phyloP scores from a whole-genome alignment of 2,113 vertebrate species.

The Blennius ocellaris region DNA sequence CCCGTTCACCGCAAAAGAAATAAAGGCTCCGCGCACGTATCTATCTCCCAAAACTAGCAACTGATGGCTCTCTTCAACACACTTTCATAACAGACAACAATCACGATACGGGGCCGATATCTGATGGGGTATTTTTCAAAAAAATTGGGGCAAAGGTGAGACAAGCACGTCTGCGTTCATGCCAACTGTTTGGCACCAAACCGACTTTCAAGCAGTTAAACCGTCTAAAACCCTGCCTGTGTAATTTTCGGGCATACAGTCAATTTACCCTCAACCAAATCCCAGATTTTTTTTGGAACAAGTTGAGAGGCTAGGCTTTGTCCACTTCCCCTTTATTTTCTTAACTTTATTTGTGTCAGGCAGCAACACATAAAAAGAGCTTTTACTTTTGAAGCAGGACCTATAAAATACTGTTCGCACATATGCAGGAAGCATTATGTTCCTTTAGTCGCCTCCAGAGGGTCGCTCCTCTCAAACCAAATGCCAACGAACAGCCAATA shows the following conservation, averaged over 20 bases:
- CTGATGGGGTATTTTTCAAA: conserved; percentile 30
- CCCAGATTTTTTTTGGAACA: conserved; percentile 4
- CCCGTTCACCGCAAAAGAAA: conserved; percentile 9
- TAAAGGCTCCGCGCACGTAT: conserved; percentile 31
- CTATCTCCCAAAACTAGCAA: conserved; percentile 34
- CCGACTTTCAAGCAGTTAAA: conserved; percentile 22
- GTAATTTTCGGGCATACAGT: too few species aligned
- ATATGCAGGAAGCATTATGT: conserved; percentile 4
- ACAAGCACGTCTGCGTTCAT: conserved; percentile 18
- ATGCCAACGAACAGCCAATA: conserved; percentile 23
- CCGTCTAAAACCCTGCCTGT: too few species aligned
- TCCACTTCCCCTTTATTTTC: conserved; percentile 7
- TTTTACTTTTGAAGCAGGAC: conserved; percentile 46
- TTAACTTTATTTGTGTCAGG: conserved; percentile 15
- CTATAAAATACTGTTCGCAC: conserved; percentile 29
- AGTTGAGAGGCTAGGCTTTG: conserved; percentile 1
- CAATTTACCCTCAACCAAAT: conserved; percentile 4
- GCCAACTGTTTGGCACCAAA: conserved; percentile 54
- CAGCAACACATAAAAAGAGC: conserved; percentile 35
- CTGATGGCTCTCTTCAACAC: conserved; percentile 51
- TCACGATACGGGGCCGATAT: conserved; percentile 47
- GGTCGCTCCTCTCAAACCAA: conserved; percentile 24
- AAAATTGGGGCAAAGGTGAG: conserved; percentile 46
- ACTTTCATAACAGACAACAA: conserved; percentile 46
- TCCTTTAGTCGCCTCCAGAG: conserved; percentile 36